phyloP scores from a whole-genome alignment of 1,140 invertebrate species.

The Nasonia giraulti region DNA sequence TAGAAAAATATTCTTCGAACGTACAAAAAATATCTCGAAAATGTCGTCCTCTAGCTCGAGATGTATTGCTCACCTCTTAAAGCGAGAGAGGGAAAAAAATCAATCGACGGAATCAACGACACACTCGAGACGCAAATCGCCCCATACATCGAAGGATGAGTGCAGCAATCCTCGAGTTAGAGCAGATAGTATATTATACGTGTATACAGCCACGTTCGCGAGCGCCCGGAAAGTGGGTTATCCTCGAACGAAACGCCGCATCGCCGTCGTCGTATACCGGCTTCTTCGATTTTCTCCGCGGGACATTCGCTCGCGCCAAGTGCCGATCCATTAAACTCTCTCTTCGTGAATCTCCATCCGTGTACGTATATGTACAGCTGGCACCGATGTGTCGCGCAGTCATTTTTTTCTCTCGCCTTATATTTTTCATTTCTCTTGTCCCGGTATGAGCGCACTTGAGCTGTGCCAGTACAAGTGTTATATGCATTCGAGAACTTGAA shows the following conservation, averaged over 20 bases:
- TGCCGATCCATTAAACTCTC: slow-evolving; percentile 47
- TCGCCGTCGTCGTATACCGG: background rate
- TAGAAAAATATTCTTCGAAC: no score
- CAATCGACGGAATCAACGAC: background rate
- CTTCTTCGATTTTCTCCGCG: slow-evolving; percentile 50
- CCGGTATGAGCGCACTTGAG: background rate
- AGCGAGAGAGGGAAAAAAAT: background rate
- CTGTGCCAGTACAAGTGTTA: background rate
- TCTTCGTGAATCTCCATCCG: slow-evolving; percentile 23
- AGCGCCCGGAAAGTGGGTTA: slow-evolving; percentile 44
- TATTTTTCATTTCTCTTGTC: slow-evolving; percentile 29
- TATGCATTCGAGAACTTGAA: background rate
- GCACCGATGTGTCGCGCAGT: slow-evolving; percentile 2
- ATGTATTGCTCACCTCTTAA: background rate
- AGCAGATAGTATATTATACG: background rate
- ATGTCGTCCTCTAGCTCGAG: no score
- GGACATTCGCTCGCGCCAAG: slow-evolving; percentile 36
- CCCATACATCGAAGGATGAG: slow-evolving; percentile 15
- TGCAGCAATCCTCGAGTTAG: background rate
- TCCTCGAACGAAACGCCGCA: slow-evolving; percentile 27
- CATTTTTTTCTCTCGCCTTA: slow-evolving; percentile 1
- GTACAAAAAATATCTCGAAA: no score
- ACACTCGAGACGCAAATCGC: background rate
- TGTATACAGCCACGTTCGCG: background rate
- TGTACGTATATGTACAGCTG: background rate